Conservation (phyloP, 2,888 invertebrate species). For the Xestia sexstrigata region DNA sequence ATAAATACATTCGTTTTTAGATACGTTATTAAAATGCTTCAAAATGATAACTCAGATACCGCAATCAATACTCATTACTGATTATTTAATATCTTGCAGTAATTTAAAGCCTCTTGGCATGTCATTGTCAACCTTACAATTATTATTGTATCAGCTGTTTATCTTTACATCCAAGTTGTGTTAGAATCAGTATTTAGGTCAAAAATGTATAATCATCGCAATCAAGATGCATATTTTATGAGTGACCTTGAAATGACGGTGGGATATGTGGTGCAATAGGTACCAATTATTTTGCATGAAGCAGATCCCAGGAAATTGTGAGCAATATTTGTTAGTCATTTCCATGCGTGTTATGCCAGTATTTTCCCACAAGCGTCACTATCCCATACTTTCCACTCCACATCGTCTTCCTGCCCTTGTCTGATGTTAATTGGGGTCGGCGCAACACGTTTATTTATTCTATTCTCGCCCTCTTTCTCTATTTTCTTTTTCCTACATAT, state of each 20-base stretch:
- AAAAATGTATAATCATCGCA: background rate
- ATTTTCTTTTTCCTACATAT: no score
- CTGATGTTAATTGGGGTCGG: no score
- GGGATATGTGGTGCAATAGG: constrained; percentile 28
- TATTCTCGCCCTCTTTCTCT: no score
- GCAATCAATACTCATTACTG: constrained; percentile 29
- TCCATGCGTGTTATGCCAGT: constrained; percentile 18
- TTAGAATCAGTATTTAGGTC: constrained; percentile 33
- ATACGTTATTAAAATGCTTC: constrained; percentile 18
- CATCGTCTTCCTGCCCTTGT: background rate
- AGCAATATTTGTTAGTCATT: constrained; percentile 39
- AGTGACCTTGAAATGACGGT: constrained; percentile 34
- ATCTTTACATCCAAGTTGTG: constrained; percentile 20
- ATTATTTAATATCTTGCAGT: constrained; percentile 13
- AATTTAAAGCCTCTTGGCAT: constrained; percentile 14
- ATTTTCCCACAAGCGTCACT: constrained; percentile 36
- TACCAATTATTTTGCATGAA: constrained; percentile 12
- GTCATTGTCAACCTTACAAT: constrained; percentile 12
- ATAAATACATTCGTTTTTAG: constrained; percentile 17
- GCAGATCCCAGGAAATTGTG: constrained; percentile 30
- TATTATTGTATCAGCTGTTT: constrained; percentile 37
- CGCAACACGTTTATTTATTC: no score
- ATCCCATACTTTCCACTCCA: constrained; percentile 16
- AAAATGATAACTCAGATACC: constrained; percentile 36
- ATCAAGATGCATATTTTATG: constrained; percentile 22